Evolutionary conservation across 2,888 invertebrate species (phyloP), one percentile per base, ranked within the genome.

Genomic region (Phortica magna): DNA sequence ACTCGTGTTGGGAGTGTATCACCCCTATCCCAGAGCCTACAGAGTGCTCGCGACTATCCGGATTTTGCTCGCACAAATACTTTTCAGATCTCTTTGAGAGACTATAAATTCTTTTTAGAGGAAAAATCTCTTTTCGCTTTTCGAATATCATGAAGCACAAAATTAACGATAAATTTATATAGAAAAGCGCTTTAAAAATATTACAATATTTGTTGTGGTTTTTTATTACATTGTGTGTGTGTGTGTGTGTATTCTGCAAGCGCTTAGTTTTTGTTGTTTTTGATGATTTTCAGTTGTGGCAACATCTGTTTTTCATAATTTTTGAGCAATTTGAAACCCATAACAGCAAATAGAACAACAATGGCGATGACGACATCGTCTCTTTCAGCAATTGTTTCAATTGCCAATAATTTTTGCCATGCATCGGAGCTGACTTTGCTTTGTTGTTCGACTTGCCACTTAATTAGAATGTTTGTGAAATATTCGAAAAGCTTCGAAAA

Each of bases 301-400:
- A 7, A 31, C 65, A 65, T 65, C 65, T 65, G 65, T 65, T 65
- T 39, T 39, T 10, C 39, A 65, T 65, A 39, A 65, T 39, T 65
- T 39, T 65, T 39, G 10, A 31, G 12, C 39, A 65, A 10, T 65
- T 39, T 12, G 12, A 31, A 65, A 41, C 1, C 12, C 3, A 39
- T 9, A 31, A 39, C 31, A 39, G n/a, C 39, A 65, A 41, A 31
- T 14, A 65, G 10, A 39, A 39, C 39, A 65, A 39, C 39, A 12
- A 65, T 41, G 9, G 4, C n/a, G 19, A 59, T 14, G 9, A 61
- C 5, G 17, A 4, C 4, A 6, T 7, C 61, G 10, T 61, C 22
- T 61, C 61, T 19, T 61, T 17, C 61, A 14, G 9, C 2, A 17
- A 65, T 12, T 65, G 0, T 14, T 65, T 14, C 65, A 65, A 65